Conservation (phyloP, 2,888 invertebrate genomes). For the Phytoseiulus persimilis region DNA sequence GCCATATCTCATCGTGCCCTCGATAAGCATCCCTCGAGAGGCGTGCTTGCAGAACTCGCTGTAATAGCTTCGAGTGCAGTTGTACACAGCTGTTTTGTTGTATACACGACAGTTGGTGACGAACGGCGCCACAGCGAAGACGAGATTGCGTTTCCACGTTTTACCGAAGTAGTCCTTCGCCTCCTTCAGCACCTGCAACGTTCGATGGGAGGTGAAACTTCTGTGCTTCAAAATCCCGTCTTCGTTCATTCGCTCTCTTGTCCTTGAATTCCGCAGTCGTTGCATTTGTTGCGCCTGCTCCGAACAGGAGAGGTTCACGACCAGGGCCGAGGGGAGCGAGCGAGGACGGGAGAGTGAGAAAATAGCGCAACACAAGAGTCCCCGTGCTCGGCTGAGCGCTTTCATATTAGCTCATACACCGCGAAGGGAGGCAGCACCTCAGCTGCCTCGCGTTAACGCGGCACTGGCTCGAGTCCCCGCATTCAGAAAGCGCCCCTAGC, state of each 20-base stretch:
- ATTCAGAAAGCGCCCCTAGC: neutral
- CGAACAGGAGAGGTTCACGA: neutral
- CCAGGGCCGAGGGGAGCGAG: too few relatives aligned
- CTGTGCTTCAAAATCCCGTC: neutral
- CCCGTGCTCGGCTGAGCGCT: neutral
- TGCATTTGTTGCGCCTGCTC: neutral
- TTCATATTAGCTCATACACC: neutral
- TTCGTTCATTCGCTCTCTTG: neutral
- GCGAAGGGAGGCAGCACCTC: neutral
- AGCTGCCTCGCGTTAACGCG: neutral
- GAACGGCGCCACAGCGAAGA: constrained; percentile 33
- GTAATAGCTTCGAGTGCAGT: constrained; percentile 34
- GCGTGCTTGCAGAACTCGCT: constrained; percentile 38
- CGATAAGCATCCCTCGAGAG: constrained; percentile 33
- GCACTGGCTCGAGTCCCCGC: neutral
- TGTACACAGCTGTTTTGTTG: constrained; percentile 37
- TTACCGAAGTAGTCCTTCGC: constrained; percentile 38
- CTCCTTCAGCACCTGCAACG: constrained; percentile 19
- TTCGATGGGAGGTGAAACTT: neutral
- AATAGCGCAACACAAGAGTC: neutral
- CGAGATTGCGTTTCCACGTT: constrained; percentile 38
- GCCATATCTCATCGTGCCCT: constrained; percentile 30
- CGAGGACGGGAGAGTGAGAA: neutral
- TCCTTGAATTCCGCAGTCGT: neutral
- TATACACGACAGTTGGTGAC: constrained; percentile 35